phyloP scores from a whole-genome alignment of 2,797 vertebrate genomes.

The Pangasius krempfi region DNA sequence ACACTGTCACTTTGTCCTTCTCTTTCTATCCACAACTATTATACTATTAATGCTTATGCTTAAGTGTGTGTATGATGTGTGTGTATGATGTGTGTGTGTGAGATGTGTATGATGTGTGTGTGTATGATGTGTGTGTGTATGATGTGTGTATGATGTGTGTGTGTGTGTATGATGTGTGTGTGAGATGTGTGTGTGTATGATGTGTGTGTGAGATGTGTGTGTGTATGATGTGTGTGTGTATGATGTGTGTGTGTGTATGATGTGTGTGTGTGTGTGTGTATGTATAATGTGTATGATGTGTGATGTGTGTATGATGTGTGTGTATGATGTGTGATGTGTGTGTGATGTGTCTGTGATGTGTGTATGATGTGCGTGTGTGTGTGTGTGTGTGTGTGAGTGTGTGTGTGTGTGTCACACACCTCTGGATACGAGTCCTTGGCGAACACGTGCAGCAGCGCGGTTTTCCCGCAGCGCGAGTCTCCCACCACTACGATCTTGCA shows the following conservation, averaged over 20 bases:
- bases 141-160: too few species aligned
- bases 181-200: background rate
- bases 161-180: too few species aligned
- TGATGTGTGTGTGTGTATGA: background rate
- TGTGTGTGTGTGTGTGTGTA: too few species aligned
- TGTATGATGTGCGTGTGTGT: background rate
- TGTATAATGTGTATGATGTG: too few species aligned
- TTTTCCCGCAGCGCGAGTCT: slow-evolving; percentile 92
- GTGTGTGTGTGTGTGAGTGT: slow-evolving; percentile 14
- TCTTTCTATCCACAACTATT: too few species aligned
- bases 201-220: background rate
- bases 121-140: too few species aligned
- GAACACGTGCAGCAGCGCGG: slow-evolving; percentile 91
- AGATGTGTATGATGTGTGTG: background rate
- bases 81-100: too few species aligned
- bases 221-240: background rate
- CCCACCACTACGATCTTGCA: slow-evolving; percentile 96
- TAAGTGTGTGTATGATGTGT: too few species aligned
- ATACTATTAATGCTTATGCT: too few species aligned
- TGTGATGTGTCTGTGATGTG: background rate
- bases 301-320: background rate
- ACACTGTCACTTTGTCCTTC: too few species aligned
- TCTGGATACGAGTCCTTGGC: slow-evolving; percentile 94
- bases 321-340: background rate
- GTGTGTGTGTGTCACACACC: too few species aligned